A percentile compares a stretch with the other conserved stretches of the same genome.
These are phyloP conservation scores for Anguilla rostrata DNA, from an alignment of 2,113 vertebrate genomes.

Conservation along the genomic window DNA sequence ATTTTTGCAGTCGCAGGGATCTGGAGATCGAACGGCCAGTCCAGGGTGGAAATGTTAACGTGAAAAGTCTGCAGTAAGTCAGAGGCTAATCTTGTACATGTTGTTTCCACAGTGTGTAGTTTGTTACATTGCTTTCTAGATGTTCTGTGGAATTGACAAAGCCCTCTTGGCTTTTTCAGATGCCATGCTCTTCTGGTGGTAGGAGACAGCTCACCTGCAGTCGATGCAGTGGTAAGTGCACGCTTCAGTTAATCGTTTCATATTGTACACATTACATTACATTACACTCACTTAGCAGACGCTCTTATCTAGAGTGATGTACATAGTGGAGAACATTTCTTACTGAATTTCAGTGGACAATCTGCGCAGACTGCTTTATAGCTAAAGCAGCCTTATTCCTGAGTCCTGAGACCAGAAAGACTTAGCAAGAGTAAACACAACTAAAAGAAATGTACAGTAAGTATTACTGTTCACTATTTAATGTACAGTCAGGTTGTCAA, in stretches of 20 bases:
- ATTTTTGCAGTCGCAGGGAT: constrained; percentile 68
- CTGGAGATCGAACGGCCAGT: constrained; percentile 87
- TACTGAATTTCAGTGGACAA: not conserved
- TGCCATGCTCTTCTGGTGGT: constrained; percentile 81
- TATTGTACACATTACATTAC: too few species aligned
- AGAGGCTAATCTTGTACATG: constrained; percentile 31
- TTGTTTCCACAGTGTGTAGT: not conserved
- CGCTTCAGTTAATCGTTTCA: not conserved
- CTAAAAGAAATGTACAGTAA: not conserved
- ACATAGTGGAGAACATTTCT: not conserved
- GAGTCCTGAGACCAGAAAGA: not conserved
- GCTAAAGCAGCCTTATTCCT: not conserved
- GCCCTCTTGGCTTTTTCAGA: constrained; percentile 51
- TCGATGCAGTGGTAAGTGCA: constrained; percentile 79
- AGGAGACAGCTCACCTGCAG: constrained; percentile 80
- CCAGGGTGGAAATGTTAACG: constrained; percentile 69
- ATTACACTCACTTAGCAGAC: too few species aligned
- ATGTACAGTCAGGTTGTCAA: too few species aligned
- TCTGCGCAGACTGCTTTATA: not conserved
- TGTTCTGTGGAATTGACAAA: not conserved
- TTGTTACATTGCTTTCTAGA: not conserved
- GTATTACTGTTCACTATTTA: too few species aligned
- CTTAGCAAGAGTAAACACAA: not conserved
- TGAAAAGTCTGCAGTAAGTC: constrained; percentile 82
- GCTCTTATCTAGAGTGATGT: too few species aligned